Evolutionary conservation across 2,888 invertebrate species (phyloP).

Genomic region (Rhopalosiphum nymphaeae): DNA sequence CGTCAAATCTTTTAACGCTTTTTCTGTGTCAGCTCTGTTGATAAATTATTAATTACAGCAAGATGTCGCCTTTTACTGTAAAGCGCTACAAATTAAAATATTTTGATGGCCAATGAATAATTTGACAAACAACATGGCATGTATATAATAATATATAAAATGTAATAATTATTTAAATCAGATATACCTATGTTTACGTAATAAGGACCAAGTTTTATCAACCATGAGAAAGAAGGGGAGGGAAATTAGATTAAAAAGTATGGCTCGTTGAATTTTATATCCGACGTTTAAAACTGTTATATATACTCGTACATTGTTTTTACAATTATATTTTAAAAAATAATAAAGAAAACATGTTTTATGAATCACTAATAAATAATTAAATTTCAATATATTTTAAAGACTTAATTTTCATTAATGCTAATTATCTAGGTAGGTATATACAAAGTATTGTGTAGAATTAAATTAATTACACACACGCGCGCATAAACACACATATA

Average conservation of each 20-base stretch:
- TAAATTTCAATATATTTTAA: too few relatives aligned
- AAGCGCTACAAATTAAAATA: neutral
- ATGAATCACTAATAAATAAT: neutral
- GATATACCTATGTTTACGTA: neutral
- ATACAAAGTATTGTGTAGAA: neutral
- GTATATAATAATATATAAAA: too few relatives aligned
- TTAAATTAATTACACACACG: too few relatives aligned
- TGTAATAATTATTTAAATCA: neutral
- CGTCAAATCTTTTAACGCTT: neutral
- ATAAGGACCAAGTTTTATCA: neutral
- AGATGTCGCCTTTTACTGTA: neutral
- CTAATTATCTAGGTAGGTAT: neutral
- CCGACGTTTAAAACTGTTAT: too few relatives aligned
- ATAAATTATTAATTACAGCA: neutral
- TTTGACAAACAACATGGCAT: neutral
- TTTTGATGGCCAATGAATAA: neutral
- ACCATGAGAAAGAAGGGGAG: neutral
- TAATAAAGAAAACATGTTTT: neutral
- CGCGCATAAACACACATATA: too few relatives aligned
- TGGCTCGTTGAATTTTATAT: neutral
- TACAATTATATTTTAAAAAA: neutral
- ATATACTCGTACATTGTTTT: neutral
- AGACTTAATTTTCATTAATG: too few relatives aligned
- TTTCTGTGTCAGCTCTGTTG: neutral
- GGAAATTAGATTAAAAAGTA: neutral